Evolutionary conservation across 2,113 vertebrate genomes (phyloP), one percentile per base, ranked within the genome.

Genomic region (Ictidomys tridecemlineatus): DNA sequence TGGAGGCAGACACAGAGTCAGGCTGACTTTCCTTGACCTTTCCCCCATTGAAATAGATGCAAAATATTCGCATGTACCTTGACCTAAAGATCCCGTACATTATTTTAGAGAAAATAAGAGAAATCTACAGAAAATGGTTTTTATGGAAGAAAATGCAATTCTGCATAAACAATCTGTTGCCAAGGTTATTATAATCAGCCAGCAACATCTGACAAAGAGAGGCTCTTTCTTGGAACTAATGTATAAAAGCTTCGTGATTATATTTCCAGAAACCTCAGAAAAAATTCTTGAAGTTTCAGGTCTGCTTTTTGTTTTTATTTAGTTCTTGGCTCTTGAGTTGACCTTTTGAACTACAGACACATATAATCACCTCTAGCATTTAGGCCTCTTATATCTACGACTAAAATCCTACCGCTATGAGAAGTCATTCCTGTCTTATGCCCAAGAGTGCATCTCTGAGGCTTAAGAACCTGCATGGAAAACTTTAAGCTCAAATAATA

Each of bases 101-200:
- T 32, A 72, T 63, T 70, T 53, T 28, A 77, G 45, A 96, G 85
- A 94, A 32, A 56, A 96, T 72, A 94, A n/a, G 65, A 82, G 58
- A 51, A 90, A 65, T 45, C 37, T 42, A 51, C 0, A 56, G 85
- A 56, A 56, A 79, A 96, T 17, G 45, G 51, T 18, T 83, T 89
- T 84, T n/a, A 92, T 22, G 24, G 9, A 94, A 69, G 16, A 72
- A 73, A 85, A 85, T 58, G 39, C 34, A 85, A n/a, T 67, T 82
- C 85, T 83, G 74, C 39, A 10, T 63, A 72, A 76, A 76, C 11
- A 69, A 79, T 39, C 58, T 56, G 20, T 24, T 48, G 70, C 72
- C 85, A 84, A 90, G 93, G 93, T 10, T 76, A n/a, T 76, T 39
- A 12, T 12, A 10, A 32, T 9, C 18, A 77, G 39, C 18, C 92